A percentile compares a stretch with the other conserved stretches of the same genome.
Conservation (phyloP, 2,113 vertebrate species). For the Macquaria australasica region DNA sequence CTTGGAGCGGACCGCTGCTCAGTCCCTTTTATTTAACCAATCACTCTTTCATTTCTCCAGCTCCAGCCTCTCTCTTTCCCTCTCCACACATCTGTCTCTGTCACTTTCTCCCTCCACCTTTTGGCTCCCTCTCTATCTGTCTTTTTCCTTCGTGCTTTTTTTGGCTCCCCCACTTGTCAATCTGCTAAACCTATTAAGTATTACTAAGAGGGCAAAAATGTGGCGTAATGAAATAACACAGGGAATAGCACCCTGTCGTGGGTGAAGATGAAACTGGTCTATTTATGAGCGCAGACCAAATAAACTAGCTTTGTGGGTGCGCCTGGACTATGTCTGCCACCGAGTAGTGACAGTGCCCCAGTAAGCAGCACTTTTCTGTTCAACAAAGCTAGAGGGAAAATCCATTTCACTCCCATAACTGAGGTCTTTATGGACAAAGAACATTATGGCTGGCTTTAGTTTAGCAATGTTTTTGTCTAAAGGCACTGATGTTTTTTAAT, state of each 20-base stretch:
- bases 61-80: conserved; percentile 27
- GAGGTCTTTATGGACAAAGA: conserved; percentile 24
- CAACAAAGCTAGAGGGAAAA: conserved; percentile 32
- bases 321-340: conserved; percentile 50
- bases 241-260: conserved; percentile 48
- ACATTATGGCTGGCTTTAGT: conserved; percentile 5
- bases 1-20: conserved; percentile 49
- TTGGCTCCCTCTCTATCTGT: conserved; percentile 53
- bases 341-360: conserved; percentile 25
- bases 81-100: conserved; percentile 64
- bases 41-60: conserved; percentile 61
- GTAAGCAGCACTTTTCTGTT: conserved; percentile 19
- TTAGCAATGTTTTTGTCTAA: conserved; percentile 7
- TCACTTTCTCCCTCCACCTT: conserved; percentile 63
- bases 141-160: conserved; percentile 35
- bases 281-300: conserved; percentile 65
- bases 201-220: conserved; percentile 63
- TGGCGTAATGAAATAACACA: conserved; percentile 54
- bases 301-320: conserved; percentile 41
- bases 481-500: conserved; percentile 9
- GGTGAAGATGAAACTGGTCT: conserved; percentile 59
- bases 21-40: conserved; percentile 69
- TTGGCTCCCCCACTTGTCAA: conserved; percentile 47
- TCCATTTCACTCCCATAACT: conserved; percentile 35
- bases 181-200: conserved; percentile 65